Percentiles rank a stretch among this genome's conserved stretches.
Conservation (phyloP, 1,140 invertebrate genomes). For the Apocrypta bakeri region DNA sequence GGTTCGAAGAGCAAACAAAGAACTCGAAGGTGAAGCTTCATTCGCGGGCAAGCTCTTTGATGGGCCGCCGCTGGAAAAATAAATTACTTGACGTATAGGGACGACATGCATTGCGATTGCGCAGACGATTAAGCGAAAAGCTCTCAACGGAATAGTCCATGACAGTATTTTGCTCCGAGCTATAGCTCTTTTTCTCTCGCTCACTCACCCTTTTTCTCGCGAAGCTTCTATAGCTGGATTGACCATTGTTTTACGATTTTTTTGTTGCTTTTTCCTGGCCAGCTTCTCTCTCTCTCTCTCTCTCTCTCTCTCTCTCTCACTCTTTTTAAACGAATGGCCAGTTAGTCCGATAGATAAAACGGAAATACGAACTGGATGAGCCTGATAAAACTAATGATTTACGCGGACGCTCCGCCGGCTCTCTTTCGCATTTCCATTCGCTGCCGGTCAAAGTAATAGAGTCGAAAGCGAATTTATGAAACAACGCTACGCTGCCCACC, state of each 20-base stretch:
- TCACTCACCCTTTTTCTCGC: neutral
- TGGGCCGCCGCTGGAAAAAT: slow-evolving; percentile 36
- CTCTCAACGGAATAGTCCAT: slow-evolving; percentile 48
- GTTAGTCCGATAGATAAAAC: slow-evolving; percentile 69
- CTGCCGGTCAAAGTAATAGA: slow-evolving; percentile 56
- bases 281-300: neutral
- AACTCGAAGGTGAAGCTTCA: slow-evolving; percentile 40
- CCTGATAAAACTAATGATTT: slow-evolving; percentile 73
- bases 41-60: slow-evolving; percentile 42
- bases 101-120: slow-evolving; percentile 41
- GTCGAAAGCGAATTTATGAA: slow-evolving; percentile 59
- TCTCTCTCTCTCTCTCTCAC: slow-evolving; percentile 13
- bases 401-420: slow-evolving; percentile 54
- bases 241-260: slow-evolving; percentile 62
- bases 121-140: slow-evolving; percentile 52
- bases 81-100: slow-evolving; percentile 49
- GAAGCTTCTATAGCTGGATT: slow-evolving; percentile 43
- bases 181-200: neutral
- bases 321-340: slow-evolving; percentile 60
- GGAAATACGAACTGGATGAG: slow-evolving; percentile 68
- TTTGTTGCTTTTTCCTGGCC: slow-evolving; percentile 56
- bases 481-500: slow-evolving; percentile 25
- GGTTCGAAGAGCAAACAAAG: slow-evolving; percentile 23
- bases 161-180: slow-evolving; percentile 51
- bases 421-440: slow-evolving; percentile 58